These are phyloP conservation scores for Bos javanicus DNA, from an alignment of 2,113 vertebrate genomes.

Conservation along the genomic window DNA sequence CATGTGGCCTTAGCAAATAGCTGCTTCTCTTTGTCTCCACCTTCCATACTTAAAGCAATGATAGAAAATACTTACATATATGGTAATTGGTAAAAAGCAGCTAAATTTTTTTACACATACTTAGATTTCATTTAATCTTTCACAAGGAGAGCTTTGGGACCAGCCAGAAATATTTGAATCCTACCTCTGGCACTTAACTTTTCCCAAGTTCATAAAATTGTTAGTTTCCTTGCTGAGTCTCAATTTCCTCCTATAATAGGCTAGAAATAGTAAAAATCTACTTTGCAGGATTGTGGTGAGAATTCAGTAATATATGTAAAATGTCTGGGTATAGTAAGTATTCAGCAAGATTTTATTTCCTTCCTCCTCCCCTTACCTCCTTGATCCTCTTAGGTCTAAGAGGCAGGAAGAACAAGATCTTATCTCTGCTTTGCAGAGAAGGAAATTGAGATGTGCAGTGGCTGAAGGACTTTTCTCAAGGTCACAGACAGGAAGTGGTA, in stretches of 20 bases:
- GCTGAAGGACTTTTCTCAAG: constrained; percentile 42
- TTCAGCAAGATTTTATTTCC: not conserved
- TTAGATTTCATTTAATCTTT: not conserved
- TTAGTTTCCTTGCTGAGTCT: not conserved
- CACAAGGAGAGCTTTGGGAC: not conserved
- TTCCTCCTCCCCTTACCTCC: not conserved
- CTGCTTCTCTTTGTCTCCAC: not conserved
- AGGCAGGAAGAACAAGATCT: constrained; percentile 52
- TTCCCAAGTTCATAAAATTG: not conserved
- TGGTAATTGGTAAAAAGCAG: not conserved
- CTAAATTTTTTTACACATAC: not conserved
- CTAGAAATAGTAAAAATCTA: not conserved
- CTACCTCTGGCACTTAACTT: not conserved
- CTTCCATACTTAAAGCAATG: not conserved
- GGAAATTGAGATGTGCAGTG: not conserved
- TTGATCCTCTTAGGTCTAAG: not conserved
- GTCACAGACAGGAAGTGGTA: constrained; percentile 44
- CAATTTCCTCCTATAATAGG: not conserved
- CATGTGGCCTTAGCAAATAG: not conserved
- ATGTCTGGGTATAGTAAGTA: not conserved
- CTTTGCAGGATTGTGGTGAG: not conserved
- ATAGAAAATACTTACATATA: not conserved
- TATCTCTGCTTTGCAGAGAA: constrained; percentile 43
- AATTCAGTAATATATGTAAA: not conserved
- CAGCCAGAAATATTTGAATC: not conserved